Evolutionary conservation across 2,797 vertebrate species (phyloP).

Genomic region (Coluber constrictor): DNA sequence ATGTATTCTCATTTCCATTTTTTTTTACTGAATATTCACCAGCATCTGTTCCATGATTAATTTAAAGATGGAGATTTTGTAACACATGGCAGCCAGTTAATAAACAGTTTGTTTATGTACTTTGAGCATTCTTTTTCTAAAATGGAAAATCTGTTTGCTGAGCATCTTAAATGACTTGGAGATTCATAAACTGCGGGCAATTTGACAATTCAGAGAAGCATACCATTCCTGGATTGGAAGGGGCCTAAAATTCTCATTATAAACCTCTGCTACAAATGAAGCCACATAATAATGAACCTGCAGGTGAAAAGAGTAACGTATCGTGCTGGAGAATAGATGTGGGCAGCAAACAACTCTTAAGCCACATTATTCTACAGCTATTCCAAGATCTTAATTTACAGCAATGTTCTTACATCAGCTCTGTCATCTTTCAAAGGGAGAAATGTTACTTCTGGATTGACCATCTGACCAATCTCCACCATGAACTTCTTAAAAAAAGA

Average conservation of each 20-base stretch:
- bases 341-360: background rate
- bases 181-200: background rate
- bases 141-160: slow-evolving; percentile 42
- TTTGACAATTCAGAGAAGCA: background rate
- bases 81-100: slow-evolving; percentile 65
- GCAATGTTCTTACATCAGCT: background rate
- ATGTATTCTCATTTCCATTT: slow-evolving; percentile 54
- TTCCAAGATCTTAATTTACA: background rate
- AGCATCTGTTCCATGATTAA: slow-evolving; percentile 66
- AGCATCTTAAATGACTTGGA: slow-evolving; percentile 2
- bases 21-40: slow-evolving; percentile 65
- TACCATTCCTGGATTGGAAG: background rate
- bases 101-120: slow-evolving; percentile 60
- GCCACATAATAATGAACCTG: background rate
- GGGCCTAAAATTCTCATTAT: background rate
- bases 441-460: background rate
- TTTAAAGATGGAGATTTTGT: slow-evolving; percentile 55
- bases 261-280: background rate
- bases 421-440: background rate
- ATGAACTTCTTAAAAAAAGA: background rate
- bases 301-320: background rate
- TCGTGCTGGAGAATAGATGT: background rate
- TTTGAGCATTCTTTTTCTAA: slow-evolving; percentile 33
- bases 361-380: background rate
- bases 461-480: background rate